A percentile compares a stretch with the other conserved stretches of the same genome.
Conservation (phyloP, 2,888 invertebrate species). For the Cryptus viduatorius region DNA sequence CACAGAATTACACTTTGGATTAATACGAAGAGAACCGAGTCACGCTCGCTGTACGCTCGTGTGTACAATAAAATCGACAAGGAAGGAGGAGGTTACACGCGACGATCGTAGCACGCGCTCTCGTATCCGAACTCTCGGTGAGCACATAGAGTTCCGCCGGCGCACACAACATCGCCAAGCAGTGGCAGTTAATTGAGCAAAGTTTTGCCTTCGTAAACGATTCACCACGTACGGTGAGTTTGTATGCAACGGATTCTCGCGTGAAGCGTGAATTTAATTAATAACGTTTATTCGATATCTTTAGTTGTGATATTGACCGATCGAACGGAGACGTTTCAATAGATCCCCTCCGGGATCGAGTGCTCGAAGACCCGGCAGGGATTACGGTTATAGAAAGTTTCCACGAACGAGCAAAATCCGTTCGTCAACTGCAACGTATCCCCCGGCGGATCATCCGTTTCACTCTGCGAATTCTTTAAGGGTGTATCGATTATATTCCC, state of each 20-base stretch:
- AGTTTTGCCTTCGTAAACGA: conserved; percentile 55
- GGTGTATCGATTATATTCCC: background rate
- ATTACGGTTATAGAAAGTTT: background rate
- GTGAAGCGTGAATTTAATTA: background rate
- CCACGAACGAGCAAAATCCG: conserved; percentile 37
- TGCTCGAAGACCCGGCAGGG: background rate
- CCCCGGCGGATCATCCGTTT: conserved; percentile 53
- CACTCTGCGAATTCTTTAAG: conserved; percentile 49
- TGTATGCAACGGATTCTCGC: background rate
- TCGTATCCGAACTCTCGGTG: conserved; percentile 55
- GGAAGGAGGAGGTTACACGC: conserved; percentile 44
- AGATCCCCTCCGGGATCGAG: background rate
- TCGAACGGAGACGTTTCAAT: conserved; percentile 11
- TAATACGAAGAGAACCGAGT: conserved; percentile 64
- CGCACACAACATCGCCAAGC: conserved; percentile 35
- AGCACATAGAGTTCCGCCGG: conserved; percentile 19
- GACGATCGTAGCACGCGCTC: conserved; percentile 64
- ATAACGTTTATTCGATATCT: background rate
- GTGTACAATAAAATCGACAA: conserved; percentile 60
- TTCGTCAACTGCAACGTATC: conserved; percentile 50
- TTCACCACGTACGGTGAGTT: conserved; percentile 32
- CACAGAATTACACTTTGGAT: conserved; percentile 31
- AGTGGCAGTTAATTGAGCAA: conserved; percentile 54
- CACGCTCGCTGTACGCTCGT: conserved; percentile 66
- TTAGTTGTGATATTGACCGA: conserved; percentile 31